phyloP scores from a whole-genome alignment of 2,113 vertebrate genomes.

The Pheucticus melanocephalus region DNA sequence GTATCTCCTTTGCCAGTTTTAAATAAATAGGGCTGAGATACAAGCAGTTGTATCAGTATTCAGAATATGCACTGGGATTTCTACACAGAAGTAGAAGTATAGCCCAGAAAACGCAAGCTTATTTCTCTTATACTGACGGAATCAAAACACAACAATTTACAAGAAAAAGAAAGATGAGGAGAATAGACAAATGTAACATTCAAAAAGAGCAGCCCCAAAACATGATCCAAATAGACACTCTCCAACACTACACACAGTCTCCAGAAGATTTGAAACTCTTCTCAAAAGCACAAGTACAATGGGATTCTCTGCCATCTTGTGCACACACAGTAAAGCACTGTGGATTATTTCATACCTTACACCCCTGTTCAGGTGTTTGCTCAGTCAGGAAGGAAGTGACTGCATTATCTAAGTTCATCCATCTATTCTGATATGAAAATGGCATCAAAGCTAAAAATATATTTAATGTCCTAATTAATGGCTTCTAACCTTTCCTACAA shows the following conservation, averaged over 20 bases:
- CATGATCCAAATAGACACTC: background rate
- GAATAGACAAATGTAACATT: background rate
- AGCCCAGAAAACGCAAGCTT: background rate
- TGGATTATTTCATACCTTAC: background rate
- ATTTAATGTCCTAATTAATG: background rate
- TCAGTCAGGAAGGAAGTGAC: background rate
- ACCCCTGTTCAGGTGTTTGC: background rate
- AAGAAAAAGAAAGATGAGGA: background rate
- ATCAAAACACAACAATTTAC: background rate
- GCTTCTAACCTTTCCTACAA: background rate
- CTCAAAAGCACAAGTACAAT: background rate
- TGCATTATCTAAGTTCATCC: rapidly evolving
- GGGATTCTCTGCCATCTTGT: background rate
- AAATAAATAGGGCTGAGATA: background rate
- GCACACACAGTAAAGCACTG: background rate
- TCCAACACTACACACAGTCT: background rate
- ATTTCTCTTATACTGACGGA: background rate
- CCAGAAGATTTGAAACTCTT: background rate
- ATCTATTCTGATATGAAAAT: background rate
- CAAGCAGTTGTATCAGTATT: background rate
- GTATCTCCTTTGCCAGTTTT: background rate
- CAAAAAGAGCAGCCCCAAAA: background rate
- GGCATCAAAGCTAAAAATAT: background rate
- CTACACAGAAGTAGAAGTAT: background rate
- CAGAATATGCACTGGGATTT: background rate